Conservation (phyloP, 2,888 invertebrate species). For the Eulithis testata region DNA sequence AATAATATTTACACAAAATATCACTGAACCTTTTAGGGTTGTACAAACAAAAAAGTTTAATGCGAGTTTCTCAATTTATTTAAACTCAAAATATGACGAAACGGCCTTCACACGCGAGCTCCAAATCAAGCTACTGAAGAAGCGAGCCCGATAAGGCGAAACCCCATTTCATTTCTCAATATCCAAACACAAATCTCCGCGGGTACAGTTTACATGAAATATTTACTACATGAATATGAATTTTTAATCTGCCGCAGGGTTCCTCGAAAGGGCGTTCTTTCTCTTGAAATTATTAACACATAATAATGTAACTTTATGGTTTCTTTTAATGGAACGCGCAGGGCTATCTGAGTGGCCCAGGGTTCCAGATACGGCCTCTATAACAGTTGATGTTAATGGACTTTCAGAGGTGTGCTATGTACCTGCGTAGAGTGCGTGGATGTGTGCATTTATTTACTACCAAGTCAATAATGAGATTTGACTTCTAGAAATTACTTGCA, state of each 20-base stretch:
- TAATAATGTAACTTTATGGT: constrained; percentile 83
- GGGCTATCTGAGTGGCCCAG: constrained; percentile 71
- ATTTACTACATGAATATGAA: constrained; percentile 61
- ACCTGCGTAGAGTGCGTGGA: constrained; percentile 14
- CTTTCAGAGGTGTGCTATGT: constrained; percentile 55
- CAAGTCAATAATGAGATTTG: constrained; percentile 25
- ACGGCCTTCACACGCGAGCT: constrained; percentile 49
- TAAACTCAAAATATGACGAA: constrained; percentile 54
- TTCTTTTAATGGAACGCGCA: constrained; percentile 80
- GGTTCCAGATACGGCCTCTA: constrained; percentile 71
- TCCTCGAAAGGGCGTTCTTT: constrained; percentile 64
- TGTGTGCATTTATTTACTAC: constrained; percentile 28
- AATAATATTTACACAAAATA: background rate
- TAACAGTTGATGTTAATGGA: constrained; percentile 79
- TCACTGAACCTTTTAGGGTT: constrained; percentile 1
- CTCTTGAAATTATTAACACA: constrained; percentile 82
- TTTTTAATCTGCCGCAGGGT: constrained; percentile 69
- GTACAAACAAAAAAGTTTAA: constrained; percentile 12
- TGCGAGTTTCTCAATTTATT: constrained; percentile 25
- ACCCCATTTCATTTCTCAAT: constrained; percentile 57
- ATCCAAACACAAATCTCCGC: constrained; percentile 49
- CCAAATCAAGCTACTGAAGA: constrained; percentile 60
- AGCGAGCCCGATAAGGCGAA: constrained; percentile 58
- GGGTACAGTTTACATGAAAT: constrained; percentile 49
- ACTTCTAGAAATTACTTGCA: constrained; percentile 33